Base-by-base conservation (phyloP, 1,140 invertebrate genomes). In the Drosophila hydei region DNA sequence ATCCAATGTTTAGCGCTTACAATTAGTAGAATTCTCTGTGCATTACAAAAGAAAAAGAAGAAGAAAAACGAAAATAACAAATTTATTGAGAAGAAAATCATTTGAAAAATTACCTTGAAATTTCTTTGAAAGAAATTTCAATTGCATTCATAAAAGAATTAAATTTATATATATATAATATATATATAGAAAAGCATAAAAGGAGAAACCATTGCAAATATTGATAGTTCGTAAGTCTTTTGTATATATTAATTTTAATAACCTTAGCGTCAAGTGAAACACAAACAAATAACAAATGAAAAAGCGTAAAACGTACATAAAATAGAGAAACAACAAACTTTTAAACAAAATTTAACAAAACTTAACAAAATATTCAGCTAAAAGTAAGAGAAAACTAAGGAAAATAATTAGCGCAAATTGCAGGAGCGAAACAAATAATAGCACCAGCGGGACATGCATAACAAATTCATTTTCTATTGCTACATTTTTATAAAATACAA, bases 201-300 rank as follows among this genome's bases (percentile, higher is more conserved):
- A 55, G 47, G 21, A 58, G 48, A 14, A 72, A 63, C 30, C 40
- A 12, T 51, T 62, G 38, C 48, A 54, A 72, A 74, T 50, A 65
- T 63, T 76, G 79, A 42, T 87, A 85, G 74, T 67, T 52, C 59
- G 36, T 85, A 85, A 80, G 81, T 75, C 72, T 60, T 74, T 72
- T 85, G 80, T 85, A 85, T 45, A 85, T 85, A 85, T 80, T 85
- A 87, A 67, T 81, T 87, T 72, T 87, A 88, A 78, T 72, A 78
- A 30, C 62, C 60, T 78, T 87, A 79, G 80, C 77, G 68, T 87
- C 77, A 81, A 72, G 63, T 50, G 56, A 77, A 64, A 48, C 61
- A 85, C 63, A 87, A 38, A 85, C 63, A 87, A 38, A 77, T 48
- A 81, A 81, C 40, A 51, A 84, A 75, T 40, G 78, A 81, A 40